Evolutionary conservation across 2,888 invertebrate species (phyloP).

Genomic region (Halictus quadricinctus): DNA sequence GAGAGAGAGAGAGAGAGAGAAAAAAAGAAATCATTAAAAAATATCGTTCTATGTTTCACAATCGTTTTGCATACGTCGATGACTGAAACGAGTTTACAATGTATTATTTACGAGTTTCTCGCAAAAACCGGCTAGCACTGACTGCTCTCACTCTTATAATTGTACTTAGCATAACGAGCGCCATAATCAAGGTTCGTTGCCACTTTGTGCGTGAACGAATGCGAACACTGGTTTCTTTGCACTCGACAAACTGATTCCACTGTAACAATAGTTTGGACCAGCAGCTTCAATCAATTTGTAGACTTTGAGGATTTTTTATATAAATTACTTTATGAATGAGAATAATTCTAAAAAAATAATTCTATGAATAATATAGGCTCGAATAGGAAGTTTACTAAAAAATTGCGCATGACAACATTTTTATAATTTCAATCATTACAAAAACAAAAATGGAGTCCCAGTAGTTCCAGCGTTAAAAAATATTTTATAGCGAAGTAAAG

Average conservation of each 20-base stretch:
- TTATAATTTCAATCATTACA: too few species aligned
- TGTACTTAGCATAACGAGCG: neutral
- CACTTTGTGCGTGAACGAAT: neutral
- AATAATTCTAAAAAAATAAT: too few species aligned
- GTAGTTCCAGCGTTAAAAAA: too few species aligned
- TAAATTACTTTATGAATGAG: too few species aligned
- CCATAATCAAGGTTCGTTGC: neutral
- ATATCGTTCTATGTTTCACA: neutral
- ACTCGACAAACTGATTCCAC: neutral
- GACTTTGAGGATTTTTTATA: neutral
- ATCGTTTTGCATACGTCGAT: neutral
- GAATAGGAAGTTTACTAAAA: too few species aligned
- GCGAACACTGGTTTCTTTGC: neutral
- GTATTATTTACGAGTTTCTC: neutral
- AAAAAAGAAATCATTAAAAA: neutral
- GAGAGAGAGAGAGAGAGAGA: too few species aligned
- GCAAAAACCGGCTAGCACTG: neutral
- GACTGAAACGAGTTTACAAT: neutral
- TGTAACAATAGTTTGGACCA: neutral
- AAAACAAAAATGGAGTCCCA: too few species aligned
- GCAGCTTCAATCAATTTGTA: too few species aligned
- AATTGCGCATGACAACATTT: too few species aligned
- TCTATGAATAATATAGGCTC: too few species aligned
- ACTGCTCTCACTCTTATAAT: neutral
- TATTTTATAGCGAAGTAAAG: too few species aligned